These are phyloP conservation scores for Oasisia sp. DNA, from an alignment of 2,888 invertebrate species.

Conservation along the genomic window DNA sequence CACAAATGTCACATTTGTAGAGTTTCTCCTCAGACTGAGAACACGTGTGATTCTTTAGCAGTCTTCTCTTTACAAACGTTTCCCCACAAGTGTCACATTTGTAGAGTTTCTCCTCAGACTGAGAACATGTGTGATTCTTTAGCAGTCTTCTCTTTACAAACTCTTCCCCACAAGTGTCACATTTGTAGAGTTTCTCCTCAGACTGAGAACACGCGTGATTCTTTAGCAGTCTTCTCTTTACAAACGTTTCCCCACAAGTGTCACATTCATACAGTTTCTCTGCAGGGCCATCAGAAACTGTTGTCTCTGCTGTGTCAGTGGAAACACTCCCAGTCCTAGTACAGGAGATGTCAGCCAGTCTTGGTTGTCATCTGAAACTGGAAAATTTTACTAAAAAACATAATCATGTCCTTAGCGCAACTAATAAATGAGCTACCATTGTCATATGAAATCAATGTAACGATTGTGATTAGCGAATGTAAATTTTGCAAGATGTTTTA, in stretches of 20 bases:
- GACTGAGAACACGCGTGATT: neutral
- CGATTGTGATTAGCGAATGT: too few species aligned
- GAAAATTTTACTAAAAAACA: too few species aligned
- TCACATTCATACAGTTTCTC: neutral
- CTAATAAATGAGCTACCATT: too few species aligned
- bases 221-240: neutral
- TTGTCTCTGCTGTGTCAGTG: too few species aligned
- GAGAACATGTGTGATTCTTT: neutral
- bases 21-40: neutral
- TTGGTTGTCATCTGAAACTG: too few species aligned
- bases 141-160: neutral
- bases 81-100: neutral
- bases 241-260: neutral
- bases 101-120: neutral
- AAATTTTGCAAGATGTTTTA: too few species aligned
- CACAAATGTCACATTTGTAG: neutral
- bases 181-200: neutral
- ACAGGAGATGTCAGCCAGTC: too few species aligned
- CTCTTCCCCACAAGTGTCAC: conserved; percentile 3
- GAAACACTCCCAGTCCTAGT: too few species aligned
- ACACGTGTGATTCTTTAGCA: neutral
- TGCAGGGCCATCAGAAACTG: neutral
- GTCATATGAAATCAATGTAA: too few species aligned
- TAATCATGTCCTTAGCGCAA: too few species aligned
- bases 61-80: neutral